phyloP scores from a whole-genome alignment of 2,113 vertebrate genomes.

The Apistogramma diplotaenia region DNA sequence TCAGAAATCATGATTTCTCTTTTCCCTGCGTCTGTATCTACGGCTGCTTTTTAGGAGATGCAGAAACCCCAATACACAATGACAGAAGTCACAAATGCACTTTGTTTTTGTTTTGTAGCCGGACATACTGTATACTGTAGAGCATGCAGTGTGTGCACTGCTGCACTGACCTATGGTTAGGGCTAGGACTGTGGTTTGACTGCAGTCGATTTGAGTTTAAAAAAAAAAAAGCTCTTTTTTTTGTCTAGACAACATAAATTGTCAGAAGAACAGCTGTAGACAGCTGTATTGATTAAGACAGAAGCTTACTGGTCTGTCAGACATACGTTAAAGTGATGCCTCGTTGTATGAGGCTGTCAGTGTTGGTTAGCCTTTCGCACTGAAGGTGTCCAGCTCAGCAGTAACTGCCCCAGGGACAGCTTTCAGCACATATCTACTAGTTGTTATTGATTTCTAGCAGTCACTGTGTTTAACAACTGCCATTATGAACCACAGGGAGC shows the following conservation, averaged over 20 bases:
- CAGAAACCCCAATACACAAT: background rate
- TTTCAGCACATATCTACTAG: conserved; percentile 7
- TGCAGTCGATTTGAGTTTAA: background rate
- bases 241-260: background rate
- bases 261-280: background rate
- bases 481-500: conserved; percentile 25
- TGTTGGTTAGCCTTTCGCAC: background rate
- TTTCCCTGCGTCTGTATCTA: background rate
- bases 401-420: conserved; percentile 4
- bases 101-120: background rate
- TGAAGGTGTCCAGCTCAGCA: background rate
- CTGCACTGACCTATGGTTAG: background rate
- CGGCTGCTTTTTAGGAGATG: background rate
- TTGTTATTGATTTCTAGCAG: conserved; percentile 47
- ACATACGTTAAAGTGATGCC: background rate
- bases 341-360: background rate
- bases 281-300: background rate
- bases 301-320: background rate
- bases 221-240: background rate
- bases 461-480: conserved; percentile 8
- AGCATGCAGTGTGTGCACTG: background rate
- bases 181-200: background rate
- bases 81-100: background rate
- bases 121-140: background rate
- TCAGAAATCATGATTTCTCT: background rate